Percentiles rank a stretch among this genome's conserved stretches.
Evolutionary conservation across 37 sponge, comb jelly and placozoan genomes (phyloP).

Genomic region (Chondrosia reniformis): DNA sequence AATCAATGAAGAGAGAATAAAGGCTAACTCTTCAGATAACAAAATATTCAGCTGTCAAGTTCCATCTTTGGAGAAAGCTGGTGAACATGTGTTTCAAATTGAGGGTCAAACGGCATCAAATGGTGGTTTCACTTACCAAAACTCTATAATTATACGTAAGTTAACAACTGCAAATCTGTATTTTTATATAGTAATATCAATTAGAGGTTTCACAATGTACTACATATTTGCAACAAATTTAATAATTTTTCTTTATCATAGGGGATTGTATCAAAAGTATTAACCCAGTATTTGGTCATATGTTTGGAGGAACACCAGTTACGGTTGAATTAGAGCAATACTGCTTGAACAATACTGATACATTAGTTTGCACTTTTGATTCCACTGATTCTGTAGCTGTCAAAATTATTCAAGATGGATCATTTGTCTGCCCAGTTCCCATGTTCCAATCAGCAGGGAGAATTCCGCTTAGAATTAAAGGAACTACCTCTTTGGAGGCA

Average conservation of each 20-base stretch:
- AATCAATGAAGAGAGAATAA: background rate
- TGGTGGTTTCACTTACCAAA: background rate
- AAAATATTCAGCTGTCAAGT: background rate
- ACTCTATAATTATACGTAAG: background rate
- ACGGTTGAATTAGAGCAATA: background rate
- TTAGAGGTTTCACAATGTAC: background rate
- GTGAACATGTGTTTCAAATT: background rate
- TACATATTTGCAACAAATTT: background rate
- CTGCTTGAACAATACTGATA: background rate
- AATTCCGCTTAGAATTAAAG: background rate
- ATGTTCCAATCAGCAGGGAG: background rate
- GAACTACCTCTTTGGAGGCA: background rate
- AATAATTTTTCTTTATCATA: background rate
- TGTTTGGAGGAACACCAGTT: conserved; percentile 49
- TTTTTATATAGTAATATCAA: background rate
- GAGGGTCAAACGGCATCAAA: background rate
- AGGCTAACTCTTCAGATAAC: background rate
- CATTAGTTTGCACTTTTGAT: background rate
- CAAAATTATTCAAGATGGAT: background rate
- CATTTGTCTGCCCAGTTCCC: background rate
- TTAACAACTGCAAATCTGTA: background rate
- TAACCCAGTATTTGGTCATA: conserved; percentile 38
- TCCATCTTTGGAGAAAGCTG: background rate
- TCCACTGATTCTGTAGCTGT: background rate
- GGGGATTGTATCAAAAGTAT: background rate